phyloP scores from a whole-genome alignment of 2,888 invertebrate genomes.

The Tetranychus piercei region DNA sequence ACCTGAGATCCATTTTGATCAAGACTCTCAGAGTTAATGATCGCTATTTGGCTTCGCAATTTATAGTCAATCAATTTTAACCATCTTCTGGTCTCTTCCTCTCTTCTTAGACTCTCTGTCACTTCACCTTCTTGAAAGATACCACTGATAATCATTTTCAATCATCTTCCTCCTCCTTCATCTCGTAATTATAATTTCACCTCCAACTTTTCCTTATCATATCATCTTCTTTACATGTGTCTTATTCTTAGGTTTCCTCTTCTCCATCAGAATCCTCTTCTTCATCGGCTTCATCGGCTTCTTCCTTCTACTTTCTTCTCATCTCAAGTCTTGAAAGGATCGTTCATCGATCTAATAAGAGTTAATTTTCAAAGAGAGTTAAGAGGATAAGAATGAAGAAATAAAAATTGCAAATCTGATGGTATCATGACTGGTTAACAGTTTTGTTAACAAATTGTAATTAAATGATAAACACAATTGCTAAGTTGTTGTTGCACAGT shows the following conservation, averaged over 20 bases:
- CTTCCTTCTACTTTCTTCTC: neutral
- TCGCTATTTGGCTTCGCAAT: neutral
- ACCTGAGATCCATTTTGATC: conserved; percentile 1
- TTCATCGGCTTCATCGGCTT: neutral
- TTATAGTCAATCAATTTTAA: neutral
- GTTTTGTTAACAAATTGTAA: neutral
- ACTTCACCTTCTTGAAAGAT: neutral
- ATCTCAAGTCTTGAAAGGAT: neutral
- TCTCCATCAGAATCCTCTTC: neutral
- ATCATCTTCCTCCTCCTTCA: neutral
- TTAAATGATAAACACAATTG: neutral
- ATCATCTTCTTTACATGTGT: neutral
- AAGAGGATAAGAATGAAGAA: neutral
- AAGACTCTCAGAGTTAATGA: neutral
- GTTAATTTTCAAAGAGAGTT: neutral
- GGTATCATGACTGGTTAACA: neutral
- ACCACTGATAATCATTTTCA: neutral
- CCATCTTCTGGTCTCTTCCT: neutral
- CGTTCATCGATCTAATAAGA: neutral
- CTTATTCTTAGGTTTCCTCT: neutral
- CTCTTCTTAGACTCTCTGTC: neutral
- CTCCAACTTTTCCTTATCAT: neutral
- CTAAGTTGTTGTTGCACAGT: too few species aligned
- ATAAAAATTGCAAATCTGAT: neutral
- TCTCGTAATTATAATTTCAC: neutral